phyloP scores from a whole-genome alignment of 2,888 invertebrate species.

The Trilocha varians region DNA sequence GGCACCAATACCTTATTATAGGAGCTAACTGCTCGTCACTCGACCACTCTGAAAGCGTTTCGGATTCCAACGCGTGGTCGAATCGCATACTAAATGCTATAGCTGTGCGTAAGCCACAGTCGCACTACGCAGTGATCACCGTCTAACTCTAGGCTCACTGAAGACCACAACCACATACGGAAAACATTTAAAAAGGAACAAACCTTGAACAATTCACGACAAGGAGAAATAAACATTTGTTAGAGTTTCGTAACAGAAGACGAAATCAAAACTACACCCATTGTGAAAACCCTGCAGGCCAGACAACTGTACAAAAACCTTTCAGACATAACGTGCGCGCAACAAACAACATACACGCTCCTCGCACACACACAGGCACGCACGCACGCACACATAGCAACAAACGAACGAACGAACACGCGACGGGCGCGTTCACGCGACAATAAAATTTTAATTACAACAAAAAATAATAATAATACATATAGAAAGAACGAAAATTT shows the following conservation, averaged over 20 bases:
- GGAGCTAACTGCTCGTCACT: neutral
- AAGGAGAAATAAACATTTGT: conserved; percentile 19
- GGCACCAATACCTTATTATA: neutral
- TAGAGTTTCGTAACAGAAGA: neutral
- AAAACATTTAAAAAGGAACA: conserved; percentile 21
- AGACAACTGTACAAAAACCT: conserved; percentile 21
- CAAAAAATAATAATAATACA: conserved; percentile 39
- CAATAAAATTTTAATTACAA: conserved; percentile 62
- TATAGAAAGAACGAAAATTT: conserved; percentile 3
- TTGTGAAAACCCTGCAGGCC: conserved; percentile 31
- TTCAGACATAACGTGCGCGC: conserved; percentile 52
- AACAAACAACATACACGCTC: conserved; percentile 66
- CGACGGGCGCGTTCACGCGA: conserved; percentile 33
- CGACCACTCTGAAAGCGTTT: neutral
- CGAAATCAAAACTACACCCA: conserved; percentile 21
- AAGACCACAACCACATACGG: conserved; percentile 24
- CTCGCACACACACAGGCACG: conserved; percentile 43
- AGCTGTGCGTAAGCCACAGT: conserved; percentile 5
- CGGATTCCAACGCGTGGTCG: neutral
- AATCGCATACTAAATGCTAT: conserved; percentile 6
- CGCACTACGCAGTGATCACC: neutral
- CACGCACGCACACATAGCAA: conserved; percentile 44
- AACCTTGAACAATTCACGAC: conserved; percentile 18
- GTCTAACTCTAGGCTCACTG: neutral
- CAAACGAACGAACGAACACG: conserved; percentile 22